Percentiles rank a stretch among this genome's conserved stretches.
Conservation (phyloP, 2,797 vertebrate species). For the Hippopotamyrus pictus region DNA sequence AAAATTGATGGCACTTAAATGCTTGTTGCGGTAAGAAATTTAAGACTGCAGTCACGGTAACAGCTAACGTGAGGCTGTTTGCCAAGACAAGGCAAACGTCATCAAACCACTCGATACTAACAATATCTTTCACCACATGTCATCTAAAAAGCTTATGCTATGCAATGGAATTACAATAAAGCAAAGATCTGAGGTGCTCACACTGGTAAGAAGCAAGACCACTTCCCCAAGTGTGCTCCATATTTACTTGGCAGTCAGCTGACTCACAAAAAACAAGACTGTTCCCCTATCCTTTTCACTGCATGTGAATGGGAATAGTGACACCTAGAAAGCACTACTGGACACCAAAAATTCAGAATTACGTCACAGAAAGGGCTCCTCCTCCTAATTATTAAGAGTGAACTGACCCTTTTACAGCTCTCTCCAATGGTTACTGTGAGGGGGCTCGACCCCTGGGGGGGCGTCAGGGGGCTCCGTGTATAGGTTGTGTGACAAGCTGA, state of each 20-base stretch:
- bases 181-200: neutral
- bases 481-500: neutral
- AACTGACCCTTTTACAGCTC: neutral
- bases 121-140: neutral
- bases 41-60: neutral
- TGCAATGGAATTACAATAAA: neutral
- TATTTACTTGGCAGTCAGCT: neutral
- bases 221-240: neutral
- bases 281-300: neutral
- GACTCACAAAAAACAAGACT: neutral
- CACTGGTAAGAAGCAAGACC: neutral
- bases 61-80: neutral
- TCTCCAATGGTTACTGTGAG: neutral
- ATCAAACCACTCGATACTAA: neutral
- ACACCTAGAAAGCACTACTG: neutral
- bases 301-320: neutral
- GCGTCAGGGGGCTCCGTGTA: neutral
- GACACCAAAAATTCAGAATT: neutral
- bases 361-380: neutral
- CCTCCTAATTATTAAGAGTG: neutral
- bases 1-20: neutral
- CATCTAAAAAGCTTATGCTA: neutral
- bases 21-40: neutral
- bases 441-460: neutral
- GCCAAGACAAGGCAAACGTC: neutral